Conservation (phyloP, 2,113 vertebrate genomes). For the Cisticola juncidis region DNA sequence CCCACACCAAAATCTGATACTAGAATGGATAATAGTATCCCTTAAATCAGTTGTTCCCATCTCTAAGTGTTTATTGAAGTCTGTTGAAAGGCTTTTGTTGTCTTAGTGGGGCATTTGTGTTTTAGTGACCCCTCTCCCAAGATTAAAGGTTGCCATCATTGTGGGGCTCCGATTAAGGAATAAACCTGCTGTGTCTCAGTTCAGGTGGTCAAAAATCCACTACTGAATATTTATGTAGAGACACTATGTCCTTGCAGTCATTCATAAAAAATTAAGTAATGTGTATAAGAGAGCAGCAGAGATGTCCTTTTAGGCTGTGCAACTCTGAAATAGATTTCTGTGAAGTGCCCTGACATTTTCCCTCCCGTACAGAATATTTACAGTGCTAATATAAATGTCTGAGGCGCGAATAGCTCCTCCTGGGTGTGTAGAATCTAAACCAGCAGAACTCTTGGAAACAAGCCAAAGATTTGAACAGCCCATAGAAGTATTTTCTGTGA, state of each 20-base stretch:
- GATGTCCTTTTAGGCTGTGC: not conserved
- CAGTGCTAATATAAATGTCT: constrained; percentile 8
- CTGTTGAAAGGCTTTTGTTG: not conserved
- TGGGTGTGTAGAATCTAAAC: not conserved
- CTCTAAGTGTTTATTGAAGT: not conserved
- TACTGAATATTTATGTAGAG: not conserved
- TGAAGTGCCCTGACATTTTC: not conserved
- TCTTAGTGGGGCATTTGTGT: not conserved
- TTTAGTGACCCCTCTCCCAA: not conserved
- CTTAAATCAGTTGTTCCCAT: not conserved
- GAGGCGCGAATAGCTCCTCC: not conserved
- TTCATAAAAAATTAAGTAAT: not conserved
- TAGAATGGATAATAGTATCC: not conserved
- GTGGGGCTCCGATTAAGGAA: not conserved
- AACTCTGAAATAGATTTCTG: not conserved
- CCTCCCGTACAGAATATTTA: not conserved
- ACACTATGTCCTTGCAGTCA: not conserved
- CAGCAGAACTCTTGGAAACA: not conserved
- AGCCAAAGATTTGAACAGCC: not conserved
- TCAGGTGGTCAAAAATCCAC: not conserved
- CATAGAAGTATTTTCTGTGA: not conserved
- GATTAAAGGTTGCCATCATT: not conserved
- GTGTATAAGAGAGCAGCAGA: not conserved
- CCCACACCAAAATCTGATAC: not conserved
- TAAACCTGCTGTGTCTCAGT: not conserved